Conservation (phyloP, 92 coral and sea anemone species). For the Phenganax stokvisi region DNA sequence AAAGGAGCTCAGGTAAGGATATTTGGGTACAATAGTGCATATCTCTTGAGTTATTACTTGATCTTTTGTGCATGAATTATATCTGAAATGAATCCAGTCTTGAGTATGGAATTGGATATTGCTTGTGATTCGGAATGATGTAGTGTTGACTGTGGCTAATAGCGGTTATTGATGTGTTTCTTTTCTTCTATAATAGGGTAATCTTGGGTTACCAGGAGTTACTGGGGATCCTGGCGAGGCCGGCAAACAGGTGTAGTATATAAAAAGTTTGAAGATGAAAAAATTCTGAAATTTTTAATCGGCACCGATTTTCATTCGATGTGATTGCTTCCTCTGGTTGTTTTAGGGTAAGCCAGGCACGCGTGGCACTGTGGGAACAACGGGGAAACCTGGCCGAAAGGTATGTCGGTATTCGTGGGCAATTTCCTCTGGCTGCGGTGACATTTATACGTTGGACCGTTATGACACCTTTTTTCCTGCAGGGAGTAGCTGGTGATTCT, state of each 20-base stretch:
- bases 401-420: slow-evolving; percentile 15
- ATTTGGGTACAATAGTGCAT: no score
- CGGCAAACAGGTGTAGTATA: slow-evolving; percentile 55
- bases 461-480: background rate
- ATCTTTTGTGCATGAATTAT: background rate
- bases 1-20: slow-evolving; percentile 22
- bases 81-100: background rate
- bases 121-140: no score
- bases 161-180: background rate
- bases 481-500: slow-evolving; percentile 59
- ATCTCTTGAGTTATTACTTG: background rate
- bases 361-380: slow-evolving; percentile 53
- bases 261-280: background rate
- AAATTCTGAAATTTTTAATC: background rate
- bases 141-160: background rate
- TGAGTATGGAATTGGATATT: no score
- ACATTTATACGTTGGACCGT: background rate
- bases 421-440: background rate
- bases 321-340: background rate
- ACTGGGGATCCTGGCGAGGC: slow-evolving; percentile 73
- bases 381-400: slow-evolving; percentile 54
- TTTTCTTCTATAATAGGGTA: slow-evolving; percentile 51
- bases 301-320: background rate
- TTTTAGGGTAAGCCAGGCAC: slow-evolving; percentile 47
- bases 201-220: slow-evolving; percentile 69